Conservation (phyloP, 2,797 vertebrate genomes). For the Bradypodion pumilum region DNA sequence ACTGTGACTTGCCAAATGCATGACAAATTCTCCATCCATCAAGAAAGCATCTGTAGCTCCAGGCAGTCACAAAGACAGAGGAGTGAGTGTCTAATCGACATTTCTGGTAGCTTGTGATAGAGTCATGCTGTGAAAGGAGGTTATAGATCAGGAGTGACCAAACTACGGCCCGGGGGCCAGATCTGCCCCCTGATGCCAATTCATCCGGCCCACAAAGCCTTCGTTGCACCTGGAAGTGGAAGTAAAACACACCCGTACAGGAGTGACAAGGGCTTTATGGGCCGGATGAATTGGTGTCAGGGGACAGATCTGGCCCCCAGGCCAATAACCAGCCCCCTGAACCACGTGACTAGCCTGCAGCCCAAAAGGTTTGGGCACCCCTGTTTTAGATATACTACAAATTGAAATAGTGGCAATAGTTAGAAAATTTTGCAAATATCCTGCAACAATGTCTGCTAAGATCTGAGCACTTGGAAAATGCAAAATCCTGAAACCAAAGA, state of each 20-base stretch:
- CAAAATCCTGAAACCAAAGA: constrained; percentile 8
- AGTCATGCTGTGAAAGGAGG: neutral
- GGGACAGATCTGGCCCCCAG: too few species aligned
- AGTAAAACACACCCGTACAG: too few species aligned
- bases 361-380: too few species aligned
- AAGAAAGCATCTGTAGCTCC: neutral
- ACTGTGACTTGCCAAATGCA: neutral
- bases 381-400: neutral
- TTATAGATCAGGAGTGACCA: too few species aligned
- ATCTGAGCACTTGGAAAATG: neutral
- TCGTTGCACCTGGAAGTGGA: too few species aligned
- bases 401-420: neutral
- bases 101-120: neutral
- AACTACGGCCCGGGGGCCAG: too few species aligned
- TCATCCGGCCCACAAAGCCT: too few species aligned
- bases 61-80: neutral
- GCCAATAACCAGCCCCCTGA: too few species aligned
- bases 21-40: neutral
- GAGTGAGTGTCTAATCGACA: neutral
- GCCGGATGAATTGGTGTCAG: too few species aligned
- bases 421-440: neutral
- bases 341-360: too few species aligned
- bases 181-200: too few species aligned
- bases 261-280: too few species aligned
- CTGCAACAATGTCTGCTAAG: neutral